Percentiles rank a stretch among this genome's conserved stretches.
Evolutionary conservation across 2,888 invertebrate species (phyloP).

Genomic region (Drosophila hamatofila): DNA sequence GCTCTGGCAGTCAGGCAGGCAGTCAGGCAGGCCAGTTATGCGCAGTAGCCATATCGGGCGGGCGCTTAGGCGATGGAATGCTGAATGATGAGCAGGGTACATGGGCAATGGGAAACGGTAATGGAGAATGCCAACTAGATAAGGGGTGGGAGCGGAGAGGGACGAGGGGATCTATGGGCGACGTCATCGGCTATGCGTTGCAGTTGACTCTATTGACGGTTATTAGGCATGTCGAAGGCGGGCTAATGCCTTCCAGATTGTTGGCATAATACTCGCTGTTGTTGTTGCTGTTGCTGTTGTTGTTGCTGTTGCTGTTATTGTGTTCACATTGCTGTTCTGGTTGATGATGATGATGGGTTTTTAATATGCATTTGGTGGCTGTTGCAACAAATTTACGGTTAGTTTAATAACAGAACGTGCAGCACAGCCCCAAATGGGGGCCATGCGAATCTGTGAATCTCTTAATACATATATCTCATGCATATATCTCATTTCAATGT

Average conservation of each 20-base stretch:
- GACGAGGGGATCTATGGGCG: conserved; percentile 24
- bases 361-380: conserved; percentile 78
- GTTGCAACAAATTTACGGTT: conserved; percentile 70
- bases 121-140: conserved; percentile 9
- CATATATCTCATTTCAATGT: not conserved
- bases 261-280: conserved; percentile 43
- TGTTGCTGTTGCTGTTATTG: conserved; percentile 22
- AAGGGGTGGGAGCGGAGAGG: not conserved
- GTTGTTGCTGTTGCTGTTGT: conserved; percentile 27
- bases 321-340: conserved; percentile 52
- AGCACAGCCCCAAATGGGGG: conserved; percentile 27
- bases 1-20: conserved; percentile 35
- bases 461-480: not conserved
- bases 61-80: conserved; percentile 60
- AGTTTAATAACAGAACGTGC: conserved; percentile 67
- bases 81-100: conserved; percentile 55
- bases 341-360: conserved; percentile 78
- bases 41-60: conserved; percentile 58
- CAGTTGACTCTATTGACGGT: conserved; percentile 76
- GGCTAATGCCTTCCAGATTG: conserved; percentile 68
- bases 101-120: conserved; percentile 35
- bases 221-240: conserved; percentile 80
- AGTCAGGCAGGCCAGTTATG: conserved; percentile 56
- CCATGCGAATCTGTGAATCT: conserved; percentile 37
- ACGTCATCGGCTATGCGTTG: conserved; percentile 58